Conservation (phyloP, 2,113 vertebrate species). For the Panthera tigris region DNA sequence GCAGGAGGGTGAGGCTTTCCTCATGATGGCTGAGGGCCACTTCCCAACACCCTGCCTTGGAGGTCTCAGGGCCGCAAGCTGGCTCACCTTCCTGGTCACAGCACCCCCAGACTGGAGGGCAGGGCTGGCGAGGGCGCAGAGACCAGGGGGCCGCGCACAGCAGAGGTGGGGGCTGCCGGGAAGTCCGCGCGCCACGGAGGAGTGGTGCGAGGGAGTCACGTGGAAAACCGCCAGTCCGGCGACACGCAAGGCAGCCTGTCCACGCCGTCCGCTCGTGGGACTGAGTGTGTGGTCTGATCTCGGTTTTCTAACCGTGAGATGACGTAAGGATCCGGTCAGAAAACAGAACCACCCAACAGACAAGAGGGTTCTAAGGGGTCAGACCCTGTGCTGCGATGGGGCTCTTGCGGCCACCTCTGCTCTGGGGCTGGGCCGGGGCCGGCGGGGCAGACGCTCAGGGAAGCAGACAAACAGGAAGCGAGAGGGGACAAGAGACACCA, state of each 20-base stretch:
- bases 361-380: fast-evolving
- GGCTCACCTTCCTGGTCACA: not conserved
- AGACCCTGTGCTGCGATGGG: fast-evolving
- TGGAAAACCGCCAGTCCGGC: fast-evolving
- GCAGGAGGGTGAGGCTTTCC: not conserved
- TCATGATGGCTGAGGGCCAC: not conserved
- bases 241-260: fast-evolving
- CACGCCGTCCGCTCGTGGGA: not conserved
- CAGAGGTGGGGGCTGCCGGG: fast-evolving
- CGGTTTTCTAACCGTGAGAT: not conserved
- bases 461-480: not conserved
- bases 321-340: fast-evolving
- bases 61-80: not conserved
- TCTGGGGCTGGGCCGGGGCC: not conserved
- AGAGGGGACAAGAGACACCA: not conserved
- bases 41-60: not conserved
- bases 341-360: fast-evolving
- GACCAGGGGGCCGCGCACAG: fast-evolving
- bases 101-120: no score
- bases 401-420: no score
- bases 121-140: not conserved
- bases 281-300: not conserved
- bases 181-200: fast-evolving
- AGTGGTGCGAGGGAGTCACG: no score
- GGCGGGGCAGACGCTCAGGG: not conserved